phyloP scores from a whole-genome alignment of 92 coral and sea anemone species.

The Muricea muricata region DNA sequence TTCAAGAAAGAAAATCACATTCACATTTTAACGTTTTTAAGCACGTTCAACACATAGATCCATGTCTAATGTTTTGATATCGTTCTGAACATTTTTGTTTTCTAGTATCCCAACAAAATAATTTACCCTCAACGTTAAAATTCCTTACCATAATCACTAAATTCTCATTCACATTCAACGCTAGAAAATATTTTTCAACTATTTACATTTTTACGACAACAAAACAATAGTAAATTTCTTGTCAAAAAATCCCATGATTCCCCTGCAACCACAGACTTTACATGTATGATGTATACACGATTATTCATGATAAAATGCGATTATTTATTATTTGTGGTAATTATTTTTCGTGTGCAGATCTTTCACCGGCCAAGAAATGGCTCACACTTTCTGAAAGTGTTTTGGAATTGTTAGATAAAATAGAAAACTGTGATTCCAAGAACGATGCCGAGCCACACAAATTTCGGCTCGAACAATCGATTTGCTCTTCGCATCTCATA shows the following conservation, averaged over 20 bases:
- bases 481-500: neutral
- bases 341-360: neutral
- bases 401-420: neutral
- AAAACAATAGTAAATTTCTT: neutral
- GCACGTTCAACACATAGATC: neutral
- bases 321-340: neutral
- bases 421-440: neutral
- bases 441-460: neutral
- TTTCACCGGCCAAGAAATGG: neutral
- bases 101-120: too few relatives aligned
- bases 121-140: neutral
- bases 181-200: too few relatives aligned
- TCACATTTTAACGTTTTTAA: neutral
- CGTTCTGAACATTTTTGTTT: too few relatives aligned
- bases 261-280: neutral
- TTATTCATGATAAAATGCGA: neutral
- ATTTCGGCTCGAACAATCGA: neutral
- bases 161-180: too few relatives aligned
- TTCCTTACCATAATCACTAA: neutral
- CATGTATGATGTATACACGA: neutral
- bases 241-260: neutral
- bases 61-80: neutral
- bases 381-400: neutral
- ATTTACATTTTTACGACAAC: too few relatives aligned
- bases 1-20: neutral